Evolutionary conservation across 2,113 vertebrate genomes (phyloP).

Genomic region (Apteryx mantelli): DNA sequence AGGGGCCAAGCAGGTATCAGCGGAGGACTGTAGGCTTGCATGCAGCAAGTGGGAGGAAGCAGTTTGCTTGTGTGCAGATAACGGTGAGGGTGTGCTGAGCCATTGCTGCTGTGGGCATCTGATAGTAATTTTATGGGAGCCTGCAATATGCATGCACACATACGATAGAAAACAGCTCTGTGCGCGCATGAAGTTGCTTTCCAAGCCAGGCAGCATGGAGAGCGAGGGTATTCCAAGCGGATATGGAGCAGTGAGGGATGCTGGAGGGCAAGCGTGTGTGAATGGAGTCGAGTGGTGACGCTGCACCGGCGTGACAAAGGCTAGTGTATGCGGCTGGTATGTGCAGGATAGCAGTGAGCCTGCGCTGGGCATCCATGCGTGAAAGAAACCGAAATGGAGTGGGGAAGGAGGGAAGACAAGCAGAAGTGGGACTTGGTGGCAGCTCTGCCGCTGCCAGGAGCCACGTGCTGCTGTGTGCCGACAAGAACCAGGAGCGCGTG

Average conservation of each 20-base stretch:
- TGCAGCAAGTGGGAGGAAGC: background rate
- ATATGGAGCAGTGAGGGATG: background rate
- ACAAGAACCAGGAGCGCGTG: background rate
- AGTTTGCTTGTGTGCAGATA: background rate
- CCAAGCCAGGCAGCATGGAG: background rate
- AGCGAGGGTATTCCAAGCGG: too few relatives aligned
- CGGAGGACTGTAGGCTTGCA: background rate
- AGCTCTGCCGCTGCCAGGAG: background rate
- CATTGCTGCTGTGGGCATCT: fast-evolving
- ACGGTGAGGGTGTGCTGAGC: background rate
- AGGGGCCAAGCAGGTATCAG: background rate
- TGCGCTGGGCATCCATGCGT: background rate
- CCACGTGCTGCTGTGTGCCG: fast-evolving
- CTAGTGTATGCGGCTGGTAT: fast-evolving
- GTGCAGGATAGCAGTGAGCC: background rate
- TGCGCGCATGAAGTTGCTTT: background rate
- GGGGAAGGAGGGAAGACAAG: background rate
- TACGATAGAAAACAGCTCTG: background rate
- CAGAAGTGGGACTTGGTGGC: background rate
- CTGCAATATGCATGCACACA: fast-evolving
- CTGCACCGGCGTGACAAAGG: background rate
- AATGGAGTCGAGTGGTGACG: background rate
- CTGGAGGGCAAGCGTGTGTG: background rate
- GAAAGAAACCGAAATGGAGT: background rate
- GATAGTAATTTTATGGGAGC: background rate